Evolutionary conservation across 2,113 vertebrate species (phyloP), one percentile per base, ranked within the genome.

Genomic region (Gasterosteus aculeatus): DNA sequence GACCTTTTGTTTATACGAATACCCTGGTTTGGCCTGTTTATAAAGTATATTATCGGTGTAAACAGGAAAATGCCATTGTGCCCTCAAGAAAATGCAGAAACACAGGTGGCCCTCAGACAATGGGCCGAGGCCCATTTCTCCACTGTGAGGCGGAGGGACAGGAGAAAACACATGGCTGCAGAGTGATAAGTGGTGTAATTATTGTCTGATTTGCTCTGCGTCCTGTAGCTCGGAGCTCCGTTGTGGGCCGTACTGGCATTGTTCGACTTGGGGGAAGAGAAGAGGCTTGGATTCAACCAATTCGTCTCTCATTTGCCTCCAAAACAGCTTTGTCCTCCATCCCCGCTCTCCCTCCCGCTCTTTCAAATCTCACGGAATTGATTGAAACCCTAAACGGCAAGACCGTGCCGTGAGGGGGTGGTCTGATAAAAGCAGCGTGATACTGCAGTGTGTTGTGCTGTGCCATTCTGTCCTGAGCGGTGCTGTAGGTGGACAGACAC

Each of bases 311-410:
- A 80, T 83, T 90, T 80, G 75, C 82, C 83, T 82, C 79, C 80
- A 58, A 69, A 51, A 46, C 60, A 76, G 81, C 76, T 71, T 82
- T 75, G n/a, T 47, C 74, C 82, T 80, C 65, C 54, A 69, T 65
- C 72, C 69, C 69, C 72, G 60, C 67, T 51, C 38, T 69, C 69
- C 70, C 69, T 58, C 42, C 60, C 22, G 4, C 56, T 72, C 78
- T 81, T 80, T 84, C 85, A 82, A 83, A 83, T 86, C 85, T 86
- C 87, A 86, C 41, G 69, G 81, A 75, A 92, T 93, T 83, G 91
- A 92, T 90, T 90, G 90, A 91, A 90, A 90, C 80, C 66, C 81
- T 89, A 92, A 92, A 91, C 87, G 78, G 65, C 46, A 0, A 83
- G 77, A 87, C 79, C 67, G 47, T 72, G 41, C 57, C 8, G n/a